phyloP scores from a whole-genome alignment of 1,140 invertebrate genomes.

The Schlechtendalia chinensis region DNA sequence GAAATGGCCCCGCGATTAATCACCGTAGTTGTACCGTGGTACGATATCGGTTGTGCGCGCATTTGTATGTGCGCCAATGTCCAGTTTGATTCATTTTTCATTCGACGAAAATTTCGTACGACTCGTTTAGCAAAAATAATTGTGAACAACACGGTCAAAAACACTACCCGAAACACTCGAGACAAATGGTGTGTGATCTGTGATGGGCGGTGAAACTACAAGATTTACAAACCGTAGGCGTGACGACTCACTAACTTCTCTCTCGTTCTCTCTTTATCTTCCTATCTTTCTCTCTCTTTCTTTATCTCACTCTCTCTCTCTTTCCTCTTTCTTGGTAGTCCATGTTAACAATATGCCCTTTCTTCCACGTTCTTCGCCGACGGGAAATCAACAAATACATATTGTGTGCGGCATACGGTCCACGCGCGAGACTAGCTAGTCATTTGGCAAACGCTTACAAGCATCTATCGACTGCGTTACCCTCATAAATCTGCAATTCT shows the following conservation, averaged over 20 bases:
- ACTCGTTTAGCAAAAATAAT: conserved; percentile 30
- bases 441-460: no score
- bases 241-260: neutral
- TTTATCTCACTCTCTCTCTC: neutral
- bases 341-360: neutral
- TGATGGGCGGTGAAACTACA: neutral
- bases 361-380: neutral
- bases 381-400: neutral
- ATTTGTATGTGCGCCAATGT: neutral
- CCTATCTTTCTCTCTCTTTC: no score
- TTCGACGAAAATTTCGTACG: conserved; percentile 7
- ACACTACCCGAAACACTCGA: neutral
- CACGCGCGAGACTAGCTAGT: no score
- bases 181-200: no score
- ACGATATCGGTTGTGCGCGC: neutral
- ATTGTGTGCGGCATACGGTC: no score
- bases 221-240: conserved; percentile 22
- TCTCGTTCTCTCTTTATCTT: no score
- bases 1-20: conserved; percentile 40
- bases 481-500: no score
- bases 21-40: neutral
- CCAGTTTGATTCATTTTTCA: conserved; percentile 31
- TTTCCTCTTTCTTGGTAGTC: neutral
- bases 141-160: conserved; percentile 21
- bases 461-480: no score